A percentile compares a stretch with the other conserved stretches of the same genome.
phyloP scores from a whole-genome alignment of 2,113 vertebrate genomes.

The Nesogale talazaci region DNA sequence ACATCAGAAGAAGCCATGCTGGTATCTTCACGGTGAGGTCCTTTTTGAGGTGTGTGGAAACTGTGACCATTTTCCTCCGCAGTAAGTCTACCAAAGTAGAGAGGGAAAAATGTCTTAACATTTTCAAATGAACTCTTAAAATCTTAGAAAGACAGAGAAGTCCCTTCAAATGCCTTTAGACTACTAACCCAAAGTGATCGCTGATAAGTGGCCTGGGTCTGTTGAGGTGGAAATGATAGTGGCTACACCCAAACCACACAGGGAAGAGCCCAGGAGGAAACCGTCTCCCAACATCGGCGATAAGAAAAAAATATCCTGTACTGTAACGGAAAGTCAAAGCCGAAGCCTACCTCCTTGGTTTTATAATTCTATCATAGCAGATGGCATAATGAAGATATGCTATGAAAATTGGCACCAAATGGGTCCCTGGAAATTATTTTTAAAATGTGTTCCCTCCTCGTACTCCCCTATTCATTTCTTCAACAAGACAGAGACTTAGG shows the following conservation, averaged over 20 bases:
- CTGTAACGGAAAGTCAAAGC: constrained; percentile 73
- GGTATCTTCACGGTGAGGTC: constrained; percentile 82
- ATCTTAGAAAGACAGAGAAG: neutral
- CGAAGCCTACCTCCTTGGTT: constrained; percentile 36
- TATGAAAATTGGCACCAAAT: constrained; percentile 48
- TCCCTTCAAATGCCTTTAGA: constrained; percentile 38
- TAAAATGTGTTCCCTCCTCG: neutral
- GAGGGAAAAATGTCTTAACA: constrained; percentile 57
- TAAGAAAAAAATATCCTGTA: constrained; percentile 74
- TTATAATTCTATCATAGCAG: constrained; percentile 40
- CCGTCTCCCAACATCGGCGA: constrained; percentile 53
- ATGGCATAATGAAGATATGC: constrained; percentile 45
- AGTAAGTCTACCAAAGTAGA: constrained; percentile 79
- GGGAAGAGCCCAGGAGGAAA: constrained; percentile 61
- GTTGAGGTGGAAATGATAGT: constrained; percentile 67
- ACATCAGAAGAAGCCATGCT: constrained; percentile 60
- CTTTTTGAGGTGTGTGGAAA: constrained; percentile 83
- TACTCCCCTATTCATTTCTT: constrained; percentile 28
- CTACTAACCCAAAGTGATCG: constrained; percentile 35
- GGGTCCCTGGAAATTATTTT: constrained; percentile 24
- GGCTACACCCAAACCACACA: constrained; percentile 63
- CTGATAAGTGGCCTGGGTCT: constrained; percentile 50
- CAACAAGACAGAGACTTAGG: neutral
- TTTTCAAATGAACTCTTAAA: constrained; percentile 31
- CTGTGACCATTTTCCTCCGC: constrained; percentile 89